Conservation (phyloP, 2,113 vertebrate species). For the Gobiocypris rarus region DNA sequence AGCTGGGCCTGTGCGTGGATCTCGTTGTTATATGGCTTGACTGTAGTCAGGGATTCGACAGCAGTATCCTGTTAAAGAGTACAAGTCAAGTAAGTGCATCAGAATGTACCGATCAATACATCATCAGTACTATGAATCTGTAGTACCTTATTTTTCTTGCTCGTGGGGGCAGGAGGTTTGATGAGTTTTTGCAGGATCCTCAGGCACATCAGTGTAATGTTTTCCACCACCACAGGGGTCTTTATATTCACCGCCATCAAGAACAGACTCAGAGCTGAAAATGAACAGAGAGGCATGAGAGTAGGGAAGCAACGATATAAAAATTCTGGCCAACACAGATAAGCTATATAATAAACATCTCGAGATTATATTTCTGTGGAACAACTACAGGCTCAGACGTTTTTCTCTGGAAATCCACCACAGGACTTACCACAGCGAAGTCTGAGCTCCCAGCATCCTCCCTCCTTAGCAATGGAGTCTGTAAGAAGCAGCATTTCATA, state of each 20-base stretch:
- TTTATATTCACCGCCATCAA: slow-evolving; percentile 99
- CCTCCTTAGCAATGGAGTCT: slow-evolving; percentile 96
- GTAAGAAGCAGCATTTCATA: slow-evolving; percentile 98
- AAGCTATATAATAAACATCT: neutral
- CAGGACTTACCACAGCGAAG: slow-evolving; percentile 89
- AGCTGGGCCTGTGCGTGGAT: slow-evolving; percentile 97
- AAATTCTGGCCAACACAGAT: neutral
- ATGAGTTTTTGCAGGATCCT: slow-evolving; percentile 97
- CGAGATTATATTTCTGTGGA: neutral
- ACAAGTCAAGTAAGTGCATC: neutral
- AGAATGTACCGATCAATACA: neutral
- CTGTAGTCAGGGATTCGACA: slow-evolving; percentile 90
- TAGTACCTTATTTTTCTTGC: slow-evolving; percentile 98
- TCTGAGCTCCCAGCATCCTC: slow-evolving; percentile 96
- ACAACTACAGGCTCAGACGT: neutral
- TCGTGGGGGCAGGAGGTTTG: slow-evolving; percentile 95
- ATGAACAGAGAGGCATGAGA: neutral
- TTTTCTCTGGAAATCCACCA: neutral
- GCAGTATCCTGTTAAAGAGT: slow-evolving; percentile 84
- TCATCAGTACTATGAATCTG: neutral
- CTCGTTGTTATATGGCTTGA: slow-evolving; percentile 97
- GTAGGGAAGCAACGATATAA: neutral
- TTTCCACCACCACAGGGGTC: slow-evolving; percentile 98
- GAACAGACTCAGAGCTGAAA: slow-evolving; percentile 91
- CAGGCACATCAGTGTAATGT: slow-evolving; percentile 98